These are phyloP conservation scores for Drosophila peninsularis DNA, from an alignment of 2,888 invertebrate genomes.

Conservation along the genomic window DNA sequence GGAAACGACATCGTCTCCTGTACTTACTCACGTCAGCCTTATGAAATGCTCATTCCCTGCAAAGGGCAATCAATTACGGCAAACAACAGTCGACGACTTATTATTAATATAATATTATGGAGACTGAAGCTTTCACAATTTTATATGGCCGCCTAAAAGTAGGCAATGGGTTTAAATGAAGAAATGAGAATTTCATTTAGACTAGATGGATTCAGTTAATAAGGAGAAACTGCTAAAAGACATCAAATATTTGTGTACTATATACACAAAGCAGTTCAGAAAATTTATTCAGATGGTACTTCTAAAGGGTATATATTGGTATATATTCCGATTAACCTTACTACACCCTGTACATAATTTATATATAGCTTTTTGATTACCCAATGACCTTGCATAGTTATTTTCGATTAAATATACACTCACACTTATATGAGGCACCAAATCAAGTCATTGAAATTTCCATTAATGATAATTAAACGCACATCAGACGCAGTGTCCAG, in stretches of 20 bases:
- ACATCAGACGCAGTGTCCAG: slow-evolving; percentile 6
- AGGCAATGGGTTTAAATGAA: slow-evolving; percentile 10
- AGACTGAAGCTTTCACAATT: slow-evolving; percentile 8
- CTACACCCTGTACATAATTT: neutral
- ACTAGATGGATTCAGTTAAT: neutral
- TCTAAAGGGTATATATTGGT: no score
- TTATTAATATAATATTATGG: neutral
- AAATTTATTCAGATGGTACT: neutral
- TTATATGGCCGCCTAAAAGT: slow-evolving; percentile 28
- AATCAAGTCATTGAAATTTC: slow-evolving; percentile 21
- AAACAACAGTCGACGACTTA: slow-evolving; percentile 2
- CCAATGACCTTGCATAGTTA: slow-evolving; percentile 10
- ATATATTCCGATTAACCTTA: neutral
- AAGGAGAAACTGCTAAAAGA: neutral
- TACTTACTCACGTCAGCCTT: slow-evolving; percentile 21
- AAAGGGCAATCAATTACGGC: slow-evolving; percentile 27
- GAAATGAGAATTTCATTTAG: no score
- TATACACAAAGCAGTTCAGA: neutral
- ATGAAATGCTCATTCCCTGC: slow-evolving; percentile 24
- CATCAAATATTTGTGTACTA: neutral
- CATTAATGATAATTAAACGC: slow-evolving; percentile 27
- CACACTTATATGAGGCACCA: neutral
- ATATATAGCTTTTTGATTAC: neutral
- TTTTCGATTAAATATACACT: neutral
- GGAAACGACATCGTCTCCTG: slow-evolving; percentile 57